Base-by-base conservation (phyloP, 2,888 invertebrate species). In the Hyposoter didymator region DNA sequence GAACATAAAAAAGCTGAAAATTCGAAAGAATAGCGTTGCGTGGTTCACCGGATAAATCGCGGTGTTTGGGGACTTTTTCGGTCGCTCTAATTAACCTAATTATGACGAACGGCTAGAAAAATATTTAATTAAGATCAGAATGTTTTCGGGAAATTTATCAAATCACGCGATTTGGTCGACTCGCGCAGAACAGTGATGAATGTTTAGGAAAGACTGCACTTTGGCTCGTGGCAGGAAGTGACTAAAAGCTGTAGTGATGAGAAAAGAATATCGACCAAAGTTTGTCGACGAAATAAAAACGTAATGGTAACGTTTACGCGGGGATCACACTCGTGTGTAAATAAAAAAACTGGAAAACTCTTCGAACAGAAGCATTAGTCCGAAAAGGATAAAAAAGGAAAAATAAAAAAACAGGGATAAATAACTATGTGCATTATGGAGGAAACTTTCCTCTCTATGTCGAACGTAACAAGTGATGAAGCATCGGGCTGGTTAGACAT, bases 351-450 rank as follows among this genome's bases (percentile, higher is more conserved):
- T 28, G 12, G 0, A 59, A 28, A 14, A 3, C 8, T 59, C 14
- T 59, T 28, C 22, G 19, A 43, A 7, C 14, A 22, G n/a, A 55
- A 55, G 12, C 19, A 19, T 39, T 12, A 55, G 55, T 39, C 7
- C 22, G 14, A 43, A 43, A 10, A 19, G 6, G 7, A 43, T 22
- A 22, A 1, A 67, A 28, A 0, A 22, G n/a, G 12, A n/a, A 66
- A 35, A 22, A 67, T 5, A 45, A 3, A 22, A 22, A 45, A 67
- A 45, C 5, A 67, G 22, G 8, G 12, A 59, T 14, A 28, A 28
- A 14, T 59, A 59, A 28, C 4, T 5, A 22, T 14, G 28, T 28
- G 28, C 10, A 80, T 39, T 12, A 85, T 85, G 86, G 86, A 83
- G 73, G 32, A 74, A 52, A 17, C 32, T 55, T 45, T 80, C 3